Conservation (phyloP, 2,888 invertebrate species). For the Fragum sueziense region DNA sequence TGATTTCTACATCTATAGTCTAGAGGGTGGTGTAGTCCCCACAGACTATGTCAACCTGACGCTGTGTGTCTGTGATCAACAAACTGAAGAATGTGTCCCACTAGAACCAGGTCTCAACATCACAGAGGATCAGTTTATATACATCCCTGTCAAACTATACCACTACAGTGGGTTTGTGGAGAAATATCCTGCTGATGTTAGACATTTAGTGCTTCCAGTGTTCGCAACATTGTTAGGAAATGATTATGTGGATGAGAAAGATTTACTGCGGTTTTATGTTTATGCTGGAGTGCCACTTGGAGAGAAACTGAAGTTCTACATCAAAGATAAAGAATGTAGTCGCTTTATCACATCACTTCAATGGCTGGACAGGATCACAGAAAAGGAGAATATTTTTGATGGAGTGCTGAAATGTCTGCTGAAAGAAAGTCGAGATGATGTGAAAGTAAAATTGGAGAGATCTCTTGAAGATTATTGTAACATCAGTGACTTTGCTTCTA, state of each 20-base stretch:
- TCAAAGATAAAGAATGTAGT: slow-evolving; percentile 83
- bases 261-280: slow-evolving; percentile 88
- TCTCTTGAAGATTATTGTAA: slow-evolving; percentile 76
- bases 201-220: slow-evolving; percentile 88
- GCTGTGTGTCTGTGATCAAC: slow-evolving; percentile 47
- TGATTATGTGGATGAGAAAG: slow-evolving; percentile 88
- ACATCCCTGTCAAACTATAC: slow-evolving; percentile 85
- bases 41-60: slow-evolving; percentile 83
- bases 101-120: slow-evolving; percentile 11
- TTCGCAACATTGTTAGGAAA: slow-evolving; percentile 93
- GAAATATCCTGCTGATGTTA: slow-evolving; percentile 85
- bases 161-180: slow-evolving; percentile 87
- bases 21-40: slow-evolving; percentile 89
- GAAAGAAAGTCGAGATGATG: slow-evolving; percentile 61
- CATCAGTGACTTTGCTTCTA: slow-evolving; percentile 29
- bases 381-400: slow-evolving; percentile 87
- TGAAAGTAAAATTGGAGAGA: slow-evolving; percentile 66
- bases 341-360: slow-evolving; percentile 88
- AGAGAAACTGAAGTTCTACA: slow-evolving; percentile 53
- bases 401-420: slow-evolving; percentile 81
- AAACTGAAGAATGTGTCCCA: slow-evolving; percentile 38
- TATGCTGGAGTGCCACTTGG: slow-evolving; percentile 84
- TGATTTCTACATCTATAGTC: slow-evolving; percentile 95
- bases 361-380: slow-evolving; percentile 89
- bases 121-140: slow-evolving; percentile 52